A percentile compares a stretch with the other conserved stretches of the same genome.
Evolutionary conservation across 2,797 vertebrate species (phyloP).

Genomic region (Heteromormyrus szaboi): DNA sequence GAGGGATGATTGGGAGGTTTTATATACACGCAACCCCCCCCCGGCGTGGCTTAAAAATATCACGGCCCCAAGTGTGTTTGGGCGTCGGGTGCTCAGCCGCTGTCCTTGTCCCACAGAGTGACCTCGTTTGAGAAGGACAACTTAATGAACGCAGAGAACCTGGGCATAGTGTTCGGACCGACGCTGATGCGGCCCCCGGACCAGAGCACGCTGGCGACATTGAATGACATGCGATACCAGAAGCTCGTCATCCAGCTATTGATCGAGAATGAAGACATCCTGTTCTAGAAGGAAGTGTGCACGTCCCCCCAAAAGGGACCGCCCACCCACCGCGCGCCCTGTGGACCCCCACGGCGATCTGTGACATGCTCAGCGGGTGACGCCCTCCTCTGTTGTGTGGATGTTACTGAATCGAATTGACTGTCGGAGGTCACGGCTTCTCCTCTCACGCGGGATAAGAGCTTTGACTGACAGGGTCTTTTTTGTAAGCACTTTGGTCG

Average conservation of each 20-base stretch:
- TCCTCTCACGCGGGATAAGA: neutral
- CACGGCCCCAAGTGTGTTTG: neutral
- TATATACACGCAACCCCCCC: neutral
- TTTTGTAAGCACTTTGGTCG: neutral
- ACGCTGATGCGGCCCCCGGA: constrained; percentile 96
- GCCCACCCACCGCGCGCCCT: neutral
- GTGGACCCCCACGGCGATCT: neutral
- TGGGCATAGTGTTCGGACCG: constrained; percentile 94
- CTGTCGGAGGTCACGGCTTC: neutral
- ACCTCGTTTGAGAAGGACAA: constrained; percentile 92
- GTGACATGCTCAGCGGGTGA: neutral
- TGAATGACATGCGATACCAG: constrained; percentile 97
- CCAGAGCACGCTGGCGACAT: constrained; percentile 83
- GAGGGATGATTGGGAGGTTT: neutral
- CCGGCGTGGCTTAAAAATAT: neutral
- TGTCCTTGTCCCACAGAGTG: constrained; percentile 61
- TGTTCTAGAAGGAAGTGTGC: constrained; percentile 67
- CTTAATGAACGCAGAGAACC: constrained; percentile 92
- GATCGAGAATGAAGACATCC: constrained; percentile 95
- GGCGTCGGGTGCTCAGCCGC: neutral
- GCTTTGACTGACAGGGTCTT: neutral
- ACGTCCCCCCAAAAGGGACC: neutral
- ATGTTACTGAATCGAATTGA: neutral
- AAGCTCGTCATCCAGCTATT: constrained; percentile 91
- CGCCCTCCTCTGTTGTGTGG: neutral